Evolutionary conservation across 2,113 vertebrate genomes (phyloP).

Genomic region (Pavo muticus): DNA sequence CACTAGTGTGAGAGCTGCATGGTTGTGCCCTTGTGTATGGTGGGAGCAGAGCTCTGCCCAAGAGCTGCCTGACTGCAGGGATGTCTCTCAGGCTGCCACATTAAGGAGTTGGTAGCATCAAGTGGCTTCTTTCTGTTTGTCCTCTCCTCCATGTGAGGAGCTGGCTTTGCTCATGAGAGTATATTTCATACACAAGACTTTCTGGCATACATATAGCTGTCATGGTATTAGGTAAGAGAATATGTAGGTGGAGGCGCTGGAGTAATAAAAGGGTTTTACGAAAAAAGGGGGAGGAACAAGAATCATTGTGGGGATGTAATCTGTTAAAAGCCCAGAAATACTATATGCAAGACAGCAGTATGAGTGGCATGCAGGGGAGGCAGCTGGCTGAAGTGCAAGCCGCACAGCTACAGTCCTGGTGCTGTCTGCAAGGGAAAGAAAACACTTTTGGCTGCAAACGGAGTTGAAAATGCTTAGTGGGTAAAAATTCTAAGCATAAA

Average conservation of each 20-base stretch:
- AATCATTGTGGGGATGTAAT: not conserved
- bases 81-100: not conserved
- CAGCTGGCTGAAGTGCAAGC: slow-evolving; percentile 15
- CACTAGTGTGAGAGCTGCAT: not conserved
- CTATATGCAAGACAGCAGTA: not conserved
- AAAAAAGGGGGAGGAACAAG: not conserved
- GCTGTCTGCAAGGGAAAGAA: not conserved
- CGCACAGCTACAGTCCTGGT: slow-evolving; percentile 8
- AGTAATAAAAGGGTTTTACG: not conserved
- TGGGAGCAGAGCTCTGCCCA: not conserved
- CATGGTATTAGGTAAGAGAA: not conserved
- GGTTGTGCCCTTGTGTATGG: not conserved
- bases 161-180: not conserved
- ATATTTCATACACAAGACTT: not conserved
- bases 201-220: not conserved
- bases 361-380: slow-evolving; percentile 27
- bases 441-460: slow-evolving; percentile 1
- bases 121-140: slow-evolving; percentile 37
- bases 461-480: slow-evolving; percentile 40
- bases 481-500: slow-evolving; percentile 48
- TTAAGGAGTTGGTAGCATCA: not conserved
- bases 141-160: slow-evolving; percentile 2
- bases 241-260: not conserved
- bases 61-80: not conserved
- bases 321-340: not conserved